phyloP scores from a whole-genome alignment of 1,140 invertebrate genomes.

The Solen grandis region DNA sequence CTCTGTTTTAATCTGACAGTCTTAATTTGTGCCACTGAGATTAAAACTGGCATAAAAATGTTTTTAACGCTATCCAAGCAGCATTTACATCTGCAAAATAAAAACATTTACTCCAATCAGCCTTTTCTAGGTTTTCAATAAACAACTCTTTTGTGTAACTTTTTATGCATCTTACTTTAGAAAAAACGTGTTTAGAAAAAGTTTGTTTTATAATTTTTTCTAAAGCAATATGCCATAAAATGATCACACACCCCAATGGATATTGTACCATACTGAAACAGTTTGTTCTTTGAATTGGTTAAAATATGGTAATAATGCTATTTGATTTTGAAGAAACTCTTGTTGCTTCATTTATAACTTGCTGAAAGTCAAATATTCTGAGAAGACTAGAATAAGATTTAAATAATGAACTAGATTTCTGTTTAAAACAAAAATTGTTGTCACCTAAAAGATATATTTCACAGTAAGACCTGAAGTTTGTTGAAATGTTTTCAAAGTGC shows the following conservation, averaged over 20 bases:
- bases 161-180: slow-evolving; percentile 22
- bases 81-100: too few species aligned
- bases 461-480: slow-evolving; percentile 1
- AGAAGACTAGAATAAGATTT: too few species aligned
- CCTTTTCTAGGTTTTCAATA: too few species aligned
- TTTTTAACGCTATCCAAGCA: too few species aligned
- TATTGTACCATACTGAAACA: not conserved
- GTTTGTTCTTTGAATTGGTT: slow-evolving; percentile 5
- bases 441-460: too few species aligned
- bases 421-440: too few species aligned
- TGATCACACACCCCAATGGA: too few species aligned
- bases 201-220: too few species aligned
- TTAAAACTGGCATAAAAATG: not conserved
- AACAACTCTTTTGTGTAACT: too few species aligned
- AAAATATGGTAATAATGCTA: slow-evolving; percentile 10
- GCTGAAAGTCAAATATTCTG: too few species aligned
- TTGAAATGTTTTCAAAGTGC: slow-evolving; percentile 1
- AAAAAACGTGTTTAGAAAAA: slow-evolving; percentile 26
- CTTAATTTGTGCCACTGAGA: not conserved
- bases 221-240: not conserved
- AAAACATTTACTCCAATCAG: too few species aligned
- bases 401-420: too few species aligned
- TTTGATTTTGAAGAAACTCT: slow-evolving; percentile 2
- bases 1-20: not conserved
- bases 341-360: not conserved